These are phyloP conservation scores for Anhinga anhinga DNA, from an alignment of 2,113 vertebrate genomes.

Conservation along the genomic window DNA sequence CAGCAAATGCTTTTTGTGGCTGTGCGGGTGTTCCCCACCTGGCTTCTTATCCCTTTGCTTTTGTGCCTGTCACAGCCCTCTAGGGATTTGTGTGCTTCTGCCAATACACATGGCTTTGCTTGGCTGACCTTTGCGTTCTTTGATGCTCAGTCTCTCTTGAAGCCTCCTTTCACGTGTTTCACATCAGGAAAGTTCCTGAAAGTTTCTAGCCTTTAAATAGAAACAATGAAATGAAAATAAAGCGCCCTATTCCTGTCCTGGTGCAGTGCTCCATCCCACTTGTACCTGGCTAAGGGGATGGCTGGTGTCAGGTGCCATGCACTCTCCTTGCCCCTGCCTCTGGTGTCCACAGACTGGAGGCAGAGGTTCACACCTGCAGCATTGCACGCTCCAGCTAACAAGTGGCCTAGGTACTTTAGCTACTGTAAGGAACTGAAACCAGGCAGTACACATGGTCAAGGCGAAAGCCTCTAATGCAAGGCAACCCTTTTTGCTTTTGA, in stretches of 20 bases:
- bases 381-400: not conserved
- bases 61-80: not conserved
- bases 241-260: rapidly evolving
- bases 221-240: not conserved
- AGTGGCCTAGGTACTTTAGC: not conserved
- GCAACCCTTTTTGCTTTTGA: not conserved
- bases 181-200: not conserved
- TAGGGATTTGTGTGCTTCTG: not conserved
- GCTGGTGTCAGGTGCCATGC: not conserved
- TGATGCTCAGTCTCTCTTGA: not conserved
- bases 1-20: not conserved
- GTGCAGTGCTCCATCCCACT: not conserved
- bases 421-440: not conserved
- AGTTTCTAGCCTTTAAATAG: not conserved
- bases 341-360: not conserved
- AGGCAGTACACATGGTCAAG: not conserved
- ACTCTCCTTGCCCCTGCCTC: not conserved
- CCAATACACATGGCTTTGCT: rapidly evolving
- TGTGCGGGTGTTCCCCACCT: not conserved
- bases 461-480: not conserved
- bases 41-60: not conserved
- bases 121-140: not conserved
- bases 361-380: not conserved
- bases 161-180: not conserved
- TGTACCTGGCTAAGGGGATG: rapidly evolving